These are phyloP conservation scores for Drosophila burlai DNA, from an alignment of 1,140 invertebrate genomes.

Conservation along the genomic window DNA sequence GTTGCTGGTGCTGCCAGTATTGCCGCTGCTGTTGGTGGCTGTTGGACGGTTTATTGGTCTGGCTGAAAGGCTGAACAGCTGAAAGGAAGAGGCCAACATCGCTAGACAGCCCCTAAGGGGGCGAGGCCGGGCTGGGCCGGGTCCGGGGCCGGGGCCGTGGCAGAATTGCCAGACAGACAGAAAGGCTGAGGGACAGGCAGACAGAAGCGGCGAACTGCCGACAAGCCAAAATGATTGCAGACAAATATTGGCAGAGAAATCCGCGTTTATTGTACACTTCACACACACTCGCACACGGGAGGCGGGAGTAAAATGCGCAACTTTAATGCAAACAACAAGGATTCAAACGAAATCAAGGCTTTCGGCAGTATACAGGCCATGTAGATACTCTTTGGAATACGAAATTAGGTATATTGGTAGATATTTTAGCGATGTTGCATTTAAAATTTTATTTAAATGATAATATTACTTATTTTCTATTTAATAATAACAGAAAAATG, in stretches of 20 bases:
- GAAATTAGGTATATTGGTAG: background rate
- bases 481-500: background rate
- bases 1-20: constrained; percentile 4
- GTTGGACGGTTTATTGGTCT: constrained; percentile 65
- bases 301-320: constrained; percentile 49
- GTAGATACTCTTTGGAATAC: background rate
- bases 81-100: constrained; percentile 35
- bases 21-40: constrained; percentile 28
- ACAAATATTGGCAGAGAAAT: constrained; percentile 79
- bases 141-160: background rate
- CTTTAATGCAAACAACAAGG: constrained; percentile 67
- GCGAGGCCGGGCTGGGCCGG: background rate
- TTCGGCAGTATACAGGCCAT: background rate
- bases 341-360: constrained; percentile 3
- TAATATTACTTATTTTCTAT: no score
- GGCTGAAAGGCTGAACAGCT: constrained; percentile 3
- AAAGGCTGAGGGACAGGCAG: constrained; percentile 16
- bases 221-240: constrained; percentile 78
- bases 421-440: background rate
- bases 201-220: constrained; percentile 49
- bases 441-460: no score
- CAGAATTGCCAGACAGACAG: constrained; percentile 17
- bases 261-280: constrained; percentile 79
- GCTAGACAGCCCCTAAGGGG: constrained; percentile 23
- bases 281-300: constrained; percentile 32